Evolutionary conservation across 2,888 invertebrate genomes (phyloP).

Genomic region (Seira ritae): DNA sequence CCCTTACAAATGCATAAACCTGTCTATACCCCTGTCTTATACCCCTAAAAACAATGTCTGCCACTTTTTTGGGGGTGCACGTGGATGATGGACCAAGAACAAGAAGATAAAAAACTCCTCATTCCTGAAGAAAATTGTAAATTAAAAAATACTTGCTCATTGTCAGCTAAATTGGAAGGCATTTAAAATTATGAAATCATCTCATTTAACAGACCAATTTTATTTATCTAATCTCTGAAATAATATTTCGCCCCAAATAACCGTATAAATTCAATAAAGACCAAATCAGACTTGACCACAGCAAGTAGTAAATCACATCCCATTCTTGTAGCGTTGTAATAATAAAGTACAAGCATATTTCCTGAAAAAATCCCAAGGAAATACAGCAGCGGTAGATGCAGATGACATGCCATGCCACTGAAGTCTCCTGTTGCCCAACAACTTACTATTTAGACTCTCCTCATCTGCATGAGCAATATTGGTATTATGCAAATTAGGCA

Average conservation of each 20-base stretch:
- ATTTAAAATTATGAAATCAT: neutral
- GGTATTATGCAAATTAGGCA: neutral
- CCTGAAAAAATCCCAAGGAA: constrained; percentile 1
- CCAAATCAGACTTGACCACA: too few species aligned
- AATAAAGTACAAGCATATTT: neutral
- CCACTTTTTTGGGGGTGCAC: neutral
- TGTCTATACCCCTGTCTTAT: neutral
- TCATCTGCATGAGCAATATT: neutral
- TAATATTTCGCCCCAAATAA: neutral
- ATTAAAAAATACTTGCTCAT: too few species aligned
- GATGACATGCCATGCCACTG: too few species aligned
- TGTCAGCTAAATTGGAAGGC: neutral
- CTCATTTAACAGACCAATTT: neutral
- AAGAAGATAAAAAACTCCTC: too few species aligned
- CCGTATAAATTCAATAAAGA: neutral
- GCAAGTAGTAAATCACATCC: too few species aligned
- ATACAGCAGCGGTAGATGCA: neutral
- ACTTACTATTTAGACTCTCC: neutral
- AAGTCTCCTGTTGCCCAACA: neutral
- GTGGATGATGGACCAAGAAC: neutral
- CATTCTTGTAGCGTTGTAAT: neutral
- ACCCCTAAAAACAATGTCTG: neutral
- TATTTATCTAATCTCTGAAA: neutral
- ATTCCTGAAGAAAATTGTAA: too few species aligned
- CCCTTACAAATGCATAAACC: neutral